These are phyloP conservation scores for Cherax quadricarinatus DNA, from an alignment of 1,140 invertebrate genomes.

Conservation along the genomic window DNA sequence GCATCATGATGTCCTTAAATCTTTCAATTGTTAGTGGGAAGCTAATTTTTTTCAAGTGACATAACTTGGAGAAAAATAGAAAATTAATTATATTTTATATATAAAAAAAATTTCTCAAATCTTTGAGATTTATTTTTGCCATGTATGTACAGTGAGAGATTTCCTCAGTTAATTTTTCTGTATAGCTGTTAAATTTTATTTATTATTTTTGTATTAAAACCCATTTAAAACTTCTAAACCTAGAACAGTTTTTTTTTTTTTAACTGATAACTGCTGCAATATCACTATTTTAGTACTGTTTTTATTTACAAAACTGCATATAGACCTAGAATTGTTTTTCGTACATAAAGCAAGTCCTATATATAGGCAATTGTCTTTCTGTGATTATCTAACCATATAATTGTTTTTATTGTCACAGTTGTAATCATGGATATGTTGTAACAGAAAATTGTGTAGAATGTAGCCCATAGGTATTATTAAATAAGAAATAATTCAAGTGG, in stretches of 20 bases:
- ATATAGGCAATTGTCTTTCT: slow-evolving; percentile 54
- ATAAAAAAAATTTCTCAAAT: neutral
- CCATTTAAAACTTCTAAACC: neutral
- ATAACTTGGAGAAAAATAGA: neutral
- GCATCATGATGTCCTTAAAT: neutral
- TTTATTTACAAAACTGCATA: slow-evolving; percentile 17
- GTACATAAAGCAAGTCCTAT: slow-evolving; percentile 56
- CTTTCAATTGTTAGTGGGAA: neutral
- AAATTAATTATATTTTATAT: slow-evolving; percentile 33
- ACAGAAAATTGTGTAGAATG: slow-evolving; percentile 52
- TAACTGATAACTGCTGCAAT: neutral
- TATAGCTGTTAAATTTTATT: neutral
- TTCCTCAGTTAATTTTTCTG: neutral
- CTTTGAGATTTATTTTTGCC: neutral
- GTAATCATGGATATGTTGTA: slow-evolving; percentile 64
- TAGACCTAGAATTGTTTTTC: slow-evolving; percentile 20
- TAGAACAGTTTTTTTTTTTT: neutral
- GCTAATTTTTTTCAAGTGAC: neutral
- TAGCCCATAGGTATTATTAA: slow-evolving; percentile 36
- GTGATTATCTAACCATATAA: slow-evolving; percentile 58
- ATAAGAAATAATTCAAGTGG: slow-evolving; percentile 55
- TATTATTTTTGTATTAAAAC: neutral
- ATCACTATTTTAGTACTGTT: neutral
- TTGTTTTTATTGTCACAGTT: slow-evolving; percentile 57
- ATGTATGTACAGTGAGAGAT: neutral